phyloP scores from a whole-genome alignment of 2,113 vertebrate genomes.

The Odontesthes bonariensis region DNA sequence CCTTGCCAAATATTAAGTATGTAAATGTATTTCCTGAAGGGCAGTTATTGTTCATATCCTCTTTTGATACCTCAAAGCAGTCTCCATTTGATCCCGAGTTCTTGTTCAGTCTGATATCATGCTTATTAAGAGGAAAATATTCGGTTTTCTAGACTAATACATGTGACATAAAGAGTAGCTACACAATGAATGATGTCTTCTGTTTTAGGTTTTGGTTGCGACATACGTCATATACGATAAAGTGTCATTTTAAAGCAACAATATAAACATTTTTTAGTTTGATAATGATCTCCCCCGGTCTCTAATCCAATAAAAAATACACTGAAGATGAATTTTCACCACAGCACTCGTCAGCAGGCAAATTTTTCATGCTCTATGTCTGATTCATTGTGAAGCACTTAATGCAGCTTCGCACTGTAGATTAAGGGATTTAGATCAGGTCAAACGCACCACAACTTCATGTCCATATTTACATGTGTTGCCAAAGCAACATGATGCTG shows the following conservation, averaged over 20 bases:
- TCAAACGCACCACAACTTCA: background rate
- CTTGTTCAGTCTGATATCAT: no score
- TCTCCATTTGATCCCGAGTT: no score
- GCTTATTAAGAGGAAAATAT: no score
- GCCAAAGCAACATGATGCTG: background rate
- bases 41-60: no score
- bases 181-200: no score
- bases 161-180: no score
- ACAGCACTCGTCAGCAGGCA: conserved; percentile 2
- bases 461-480: background rate
- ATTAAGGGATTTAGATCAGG: conserved; percentile 1
- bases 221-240: background rate
- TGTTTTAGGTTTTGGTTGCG: background rate
- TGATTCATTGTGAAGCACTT: background rate
- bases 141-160: no score
- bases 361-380: background rate
- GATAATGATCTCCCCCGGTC: background rate
- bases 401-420: conserved; percentile 12
- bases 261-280: background rate
- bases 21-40: no score
- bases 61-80: no score
- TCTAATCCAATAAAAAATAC: background rate
- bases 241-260: background rate
- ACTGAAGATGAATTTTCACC: background rate
- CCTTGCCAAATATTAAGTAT: no score